Base-by-base conservation (phyloP, 2,113 vertebrate genomes). In the Perca flavescens region DNA sequence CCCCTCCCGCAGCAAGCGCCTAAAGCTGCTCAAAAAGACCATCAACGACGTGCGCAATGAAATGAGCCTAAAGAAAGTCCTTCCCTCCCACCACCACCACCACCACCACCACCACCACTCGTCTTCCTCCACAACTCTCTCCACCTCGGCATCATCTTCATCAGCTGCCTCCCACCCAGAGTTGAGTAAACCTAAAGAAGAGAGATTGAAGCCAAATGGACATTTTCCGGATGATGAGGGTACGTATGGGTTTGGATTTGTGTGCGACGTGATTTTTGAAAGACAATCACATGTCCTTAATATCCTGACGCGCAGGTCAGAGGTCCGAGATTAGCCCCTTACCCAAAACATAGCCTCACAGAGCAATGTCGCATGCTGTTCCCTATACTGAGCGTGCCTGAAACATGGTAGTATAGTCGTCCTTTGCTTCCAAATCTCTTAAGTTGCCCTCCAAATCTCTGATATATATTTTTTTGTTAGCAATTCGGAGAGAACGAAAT, bases 1-100 rank as follows among this genome's bases (percentile, higher is more conserved):
- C 62, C 97, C 97, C 12, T 99, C 98, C 1, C 95, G 98, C 85
- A 98, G 97, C 93, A 99, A 97, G 92, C 96, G 98, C 52, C 94
- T 97, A 57, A 99, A 99, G 90, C 91, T 99, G 72, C 94, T 99
- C 57, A 99, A 97, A 84, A 99, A 96, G 91, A 96, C 97, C 92
- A 99, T 99, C 64, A 96, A 94, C 21, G 83, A 96, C 10, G 94
- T 99, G 28, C 97, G 98, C 57, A 95, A 87, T 52, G 96, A 97
- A 89, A 94, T 98, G 79, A 97, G 96, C 91, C 95, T 97, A 46
- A 96, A 95, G 69, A 96, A 95, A 80, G 93, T 89, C 40, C 92
- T 94, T 19, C 90, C 95, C 81, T 91, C 94, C 15, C 88, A 95
- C 62, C 89, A 87, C 14, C 89, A 71, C 9, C 80, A 46, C 3